Evolutionary conservation across 2,888 invertebrate genomes (phyloP).

Genomic region (Phengaris arion): DNA sequence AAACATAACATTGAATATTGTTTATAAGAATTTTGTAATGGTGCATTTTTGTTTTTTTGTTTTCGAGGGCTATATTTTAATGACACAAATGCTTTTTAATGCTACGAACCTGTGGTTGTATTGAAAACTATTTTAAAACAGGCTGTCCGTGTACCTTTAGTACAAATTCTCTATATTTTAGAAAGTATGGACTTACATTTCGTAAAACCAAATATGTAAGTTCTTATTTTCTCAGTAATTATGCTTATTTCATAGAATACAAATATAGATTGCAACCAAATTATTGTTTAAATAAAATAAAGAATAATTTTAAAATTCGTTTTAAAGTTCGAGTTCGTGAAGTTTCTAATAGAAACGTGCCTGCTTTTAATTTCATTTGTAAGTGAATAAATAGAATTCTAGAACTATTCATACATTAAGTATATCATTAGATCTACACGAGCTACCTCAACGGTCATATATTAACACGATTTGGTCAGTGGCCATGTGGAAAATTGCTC

Average conservation of each 20-base stretch:
- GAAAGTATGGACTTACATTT: too few species aligned
- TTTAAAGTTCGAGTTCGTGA: too few species aligned
- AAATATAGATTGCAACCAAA: too few species aligned
- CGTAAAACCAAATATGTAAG: too few species aligned
- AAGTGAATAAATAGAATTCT: background rate
- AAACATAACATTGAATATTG: too few species aligned
- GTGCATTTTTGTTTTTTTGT: background rate
- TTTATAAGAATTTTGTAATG: too few species aligned
- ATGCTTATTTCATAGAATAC: too few species aligned
- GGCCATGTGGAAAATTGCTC: slow-evolving; percentile 60
- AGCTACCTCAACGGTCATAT: slow-evolving; percentile 44
- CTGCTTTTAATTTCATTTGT: too few species aligned
- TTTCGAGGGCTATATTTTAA: background rate
- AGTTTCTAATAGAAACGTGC: too few species aligned
- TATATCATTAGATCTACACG: slow-evolving; percentile 17
- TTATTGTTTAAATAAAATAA: too few species aligned
- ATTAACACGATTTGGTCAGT: slow-evolving; percentile 70
- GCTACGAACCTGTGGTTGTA: background rate
- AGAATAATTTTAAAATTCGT: too few species aligned
- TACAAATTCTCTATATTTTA: background rate
- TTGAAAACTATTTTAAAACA: background rate
- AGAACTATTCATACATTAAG: slow-evolving; percentile 2
- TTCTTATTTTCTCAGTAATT: too few species aligned
- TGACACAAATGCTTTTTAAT: background rate
- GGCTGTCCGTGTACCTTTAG: background rate